These are phyloP conservation scores for Glossophaga mutica DNA, from an alignment of 2,797 vertebrate species.

Conservation along the genomic window DNA sequence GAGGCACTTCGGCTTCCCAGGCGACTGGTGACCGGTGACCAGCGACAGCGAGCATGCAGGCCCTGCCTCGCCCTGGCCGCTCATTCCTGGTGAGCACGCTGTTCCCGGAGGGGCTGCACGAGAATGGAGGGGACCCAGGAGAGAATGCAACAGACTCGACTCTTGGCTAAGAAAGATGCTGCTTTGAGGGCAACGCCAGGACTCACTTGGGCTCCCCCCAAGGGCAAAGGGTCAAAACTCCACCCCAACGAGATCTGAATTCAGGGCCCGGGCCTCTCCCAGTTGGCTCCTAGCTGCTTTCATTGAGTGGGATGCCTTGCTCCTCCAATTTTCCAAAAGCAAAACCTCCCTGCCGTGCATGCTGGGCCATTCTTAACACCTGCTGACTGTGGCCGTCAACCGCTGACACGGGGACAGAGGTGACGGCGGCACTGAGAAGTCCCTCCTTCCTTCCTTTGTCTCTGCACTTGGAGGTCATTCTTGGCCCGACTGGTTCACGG, in stretches of 20 bases:
- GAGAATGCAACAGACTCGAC: not conserved
- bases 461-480: not conserved
- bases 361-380: not conserved
- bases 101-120: not conserved
- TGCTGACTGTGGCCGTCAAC: not conserved
- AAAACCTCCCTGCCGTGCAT: not conserved
- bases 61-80: no score
- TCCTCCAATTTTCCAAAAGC: not conserved
- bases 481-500: not conserved
- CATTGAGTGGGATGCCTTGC: not conserved
- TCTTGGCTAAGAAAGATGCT: not conserved
- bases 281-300: not conserved
- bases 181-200: not conserved
- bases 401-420: not conserved
- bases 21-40: not conserved
- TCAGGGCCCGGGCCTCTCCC: not conserved
- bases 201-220: not conserved
- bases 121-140: not conserved
- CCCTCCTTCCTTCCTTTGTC: slow-evolving; percentile 1
- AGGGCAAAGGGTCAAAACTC: no score
- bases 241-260: not conserved
- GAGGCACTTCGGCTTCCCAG: not conserved
- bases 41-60: not conserved
- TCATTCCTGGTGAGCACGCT: not conserved
- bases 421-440: not conserved